Conservation (phyloP, 2,113 vertebrate species). For the Varanus salvator region DNA sequence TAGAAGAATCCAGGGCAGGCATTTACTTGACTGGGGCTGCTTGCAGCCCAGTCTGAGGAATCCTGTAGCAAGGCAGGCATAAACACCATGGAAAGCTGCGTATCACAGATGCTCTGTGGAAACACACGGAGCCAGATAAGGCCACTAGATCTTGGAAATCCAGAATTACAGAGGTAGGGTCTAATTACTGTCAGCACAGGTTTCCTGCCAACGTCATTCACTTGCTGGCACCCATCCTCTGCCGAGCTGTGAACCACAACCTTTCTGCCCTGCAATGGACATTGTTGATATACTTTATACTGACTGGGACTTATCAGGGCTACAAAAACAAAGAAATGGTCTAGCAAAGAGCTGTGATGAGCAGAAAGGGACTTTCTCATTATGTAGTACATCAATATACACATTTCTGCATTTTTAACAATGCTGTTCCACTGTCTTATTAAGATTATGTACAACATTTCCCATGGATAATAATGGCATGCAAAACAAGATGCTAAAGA, state of each 20-base stretch:
- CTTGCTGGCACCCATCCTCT: not conserved
- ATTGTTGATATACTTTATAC: not conserved
- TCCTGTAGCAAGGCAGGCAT: not conserved
- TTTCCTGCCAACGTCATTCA: not conserved
- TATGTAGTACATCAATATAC: too few species aligned
- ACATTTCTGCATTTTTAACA: too few species aligned
- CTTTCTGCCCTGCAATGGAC: not conserved
- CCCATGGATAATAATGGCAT: constrained; percentile 10
- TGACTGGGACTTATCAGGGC: not conserved
- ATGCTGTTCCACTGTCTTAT: not conserved
- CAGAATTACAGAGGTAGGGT: fast-evolving
- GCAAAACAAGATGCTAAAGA: not conserved
- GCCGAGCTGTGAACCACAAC: not conserved
- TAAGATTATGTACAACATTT: not conserved
- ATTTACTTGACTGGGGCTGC: not conserved
- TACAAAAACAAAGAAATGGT: not conserved
- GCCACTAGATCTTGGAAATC: not conserved
- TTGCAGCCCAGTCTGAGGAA: not conserved
- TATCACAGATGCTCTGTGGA: not conserved
- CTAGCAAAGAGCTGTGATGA: too few species aligned
- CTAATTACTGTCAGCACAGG: not conserved
- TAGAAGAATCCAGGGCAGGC: not conserved
- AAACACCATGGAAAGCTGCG: not conserved
- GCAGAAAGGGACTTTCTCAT: too few species aligned
- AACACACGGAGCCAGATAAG: not conserved